These are phyloP conservation scores for Hepsetus odoe DNA, from an alignment of 2,113 vertebrate genomes.

Conservation along the genomic window DNA sequence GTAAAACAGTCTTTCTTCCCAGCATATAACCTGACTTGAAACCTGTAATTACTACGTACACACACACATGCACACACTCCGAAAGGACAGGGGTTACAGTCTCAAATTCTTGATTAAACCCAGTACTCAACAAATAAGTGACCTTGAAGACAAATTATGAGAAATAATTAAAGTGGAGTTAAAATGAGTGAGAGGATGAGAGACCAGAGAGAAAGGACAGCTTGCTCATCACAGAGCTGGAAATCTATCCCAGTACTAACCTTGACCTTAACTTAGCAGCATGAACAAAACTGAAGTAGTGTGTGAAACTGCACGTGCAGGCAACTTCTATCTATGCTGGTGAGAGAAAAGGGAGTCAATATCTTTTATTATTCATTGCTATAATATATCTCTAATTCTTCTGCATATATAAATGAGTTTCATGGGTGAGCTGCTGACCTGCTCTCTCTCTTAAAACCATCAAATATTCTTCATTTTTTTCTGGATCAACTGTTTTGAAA, in stretches of 20 bases:
- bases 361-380: too few relatives aligned
- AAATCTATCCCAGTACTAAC: conserved; percentile 38
- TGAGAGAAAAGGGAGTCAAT: too few relatives aligned
- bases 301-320: conserved; percentile 2
- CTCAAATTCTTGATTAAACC: not conserved
- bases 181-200: conserved; percentile 11
- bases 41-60: conserved; percentile 55
- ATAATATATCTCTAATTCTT: too few relatives aligned
- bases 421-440: too few relatives aligned
- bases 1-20: conserved; percentile 59
- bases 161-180: conserved; percentile 45
- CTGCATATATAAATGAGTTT: too few relatives aligned
- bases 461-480: too few relatives aligned
- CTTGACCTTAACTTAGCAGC: conserved; percentile 57
- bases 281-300: conserved; percentile 19
- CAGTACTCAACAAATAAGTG: conserved; percentile 17
- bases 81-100: not conserved
- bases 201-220: conserved; percentile 21
- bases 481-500: too few relatives aligned
- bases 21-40: conserved; percentile 47
- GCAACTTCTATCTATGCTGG: not conserved
- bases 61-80: conserved; percentile 20
- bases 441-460: too few relatives aligned
- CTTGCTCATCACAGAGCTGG: conserved; percentile 25
- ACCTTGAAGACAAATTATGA: conserved; percentile 48